These are phyloP conservation scores for Acanthosepion lycidas DNA, from an alignment of 2,888 invertebrate species.

Conservation along the genomic window DNA sequence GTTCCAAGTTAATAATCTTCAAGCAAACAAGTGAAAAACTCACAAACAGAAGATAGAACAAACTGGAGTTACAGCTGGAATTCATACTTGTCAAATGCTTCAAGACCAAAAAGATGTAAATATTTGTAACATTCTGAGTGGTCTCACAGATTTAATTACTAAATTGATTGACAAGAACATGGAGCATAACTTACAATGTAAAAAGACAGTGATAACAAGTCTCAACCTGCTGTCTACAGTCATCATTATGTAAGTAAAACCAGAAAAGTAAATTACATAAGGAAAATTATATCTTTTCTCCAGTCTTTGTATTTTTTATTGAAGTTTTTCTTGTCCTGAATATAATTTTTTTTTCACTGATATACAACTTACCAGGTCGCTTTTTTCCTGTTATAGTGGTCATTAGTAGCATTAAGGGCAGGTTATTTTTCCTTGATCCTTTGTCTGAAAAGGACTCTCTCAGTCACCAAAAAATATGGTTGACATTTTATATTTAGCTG, in stretches of 20 bases:
- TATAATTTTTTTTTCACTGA: background rate
- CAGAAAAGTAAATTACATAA: background rate
- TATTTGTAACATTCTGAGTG: background rate
- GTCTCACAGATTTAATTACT: background rate
- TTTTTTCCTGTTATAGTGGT: background rate
- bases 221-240: background rate
- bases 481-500: background rate
- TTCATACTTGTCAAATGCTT: background rate
- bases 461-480: background rate
- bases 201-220: background rate
- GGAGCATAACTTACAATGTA: background rate
- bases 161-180: background rate
- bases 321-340: background rate
- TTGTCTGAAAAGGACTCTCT: background rate
- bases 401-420: background rate
- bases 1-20: background rate
- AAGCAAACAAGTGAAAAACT: background rate
- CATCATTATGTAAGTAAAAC: background rate
- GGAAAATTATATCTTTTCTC: background rate
- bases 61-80: background rate
- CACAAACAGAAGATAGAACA: background rate
- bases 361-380: background rate
- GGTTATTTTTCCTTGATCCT: background rate
- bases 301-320: background rate
- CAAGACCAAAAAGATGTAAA: background rate